Conservation (phyloP, 2,797 vertebrate genomes). For the Geotrypetes seraphini region DNA sequence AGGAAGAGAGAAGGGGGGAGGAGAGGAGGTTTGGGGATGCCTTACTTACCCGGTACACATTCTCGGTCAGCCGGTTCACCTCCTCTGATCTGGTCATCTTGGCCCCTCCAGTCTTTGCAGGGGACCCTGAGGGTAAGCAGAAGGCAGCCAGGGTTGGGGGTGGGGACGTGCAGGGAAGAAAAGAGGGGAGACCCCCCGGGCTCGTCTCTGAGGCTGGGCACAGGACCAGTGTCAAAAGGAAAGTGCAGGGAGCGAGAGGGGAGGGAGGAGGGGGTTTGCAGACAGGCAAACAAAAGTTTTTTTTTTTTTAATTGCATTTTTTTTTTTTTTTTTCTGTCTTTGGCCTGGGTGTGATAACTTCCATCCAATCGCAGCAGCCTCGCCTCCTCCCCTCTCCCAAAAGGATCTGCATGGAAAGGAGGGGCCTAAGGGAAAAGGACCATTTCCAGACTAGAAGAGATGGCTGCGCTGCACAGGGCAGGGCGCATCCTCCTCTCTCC, state of each 20-base stretch:
- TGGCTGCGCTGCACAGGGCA: too few relatives aligned
- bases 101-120: slow-evolving; percentile 1
- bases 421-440: too few relatives aligned
- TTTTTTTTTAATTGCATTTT: too few relatives aligned
- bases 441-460: too few relatives aligned
- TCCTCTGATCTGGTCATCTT: slow-evolving; percentile 77
- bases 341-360: too few relatives aligned
- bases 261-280: slow-evolving; percentile 7
- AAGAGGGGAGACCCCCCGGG: neutral
- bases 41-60: slow-evolving; percentile 65
- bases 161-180: neutral
- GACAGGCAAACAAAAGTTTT: slow-evolving; percentile 10
- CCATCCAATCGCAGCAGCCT: too few relatives aligned
- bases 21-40: too few relatives aligned
- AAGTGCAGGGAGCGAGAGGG: slow-evolving; percentile 10
- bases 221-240: slow-evolving; percentile 3
- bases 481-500: too few relatives aligned
- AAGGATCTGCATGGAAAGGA: too few relatives aligned
- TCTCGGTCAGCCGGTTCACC: slow-evolving; percentile 80
- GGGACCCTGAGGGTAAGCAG: slow-evolving; percentile 3
- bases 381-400: too few relatives aligned
- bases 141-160: neutral
- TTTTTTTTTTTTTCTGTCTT: too few relatives aligned
- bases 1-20: too few relatives aligned
- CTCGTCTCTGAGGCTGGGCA: slow-evolving; percentile 2